phyloP scores from a whole-genome alignment of 2,113 vertebrate genomes.

The Heteronetta atricapilla region DNA sequence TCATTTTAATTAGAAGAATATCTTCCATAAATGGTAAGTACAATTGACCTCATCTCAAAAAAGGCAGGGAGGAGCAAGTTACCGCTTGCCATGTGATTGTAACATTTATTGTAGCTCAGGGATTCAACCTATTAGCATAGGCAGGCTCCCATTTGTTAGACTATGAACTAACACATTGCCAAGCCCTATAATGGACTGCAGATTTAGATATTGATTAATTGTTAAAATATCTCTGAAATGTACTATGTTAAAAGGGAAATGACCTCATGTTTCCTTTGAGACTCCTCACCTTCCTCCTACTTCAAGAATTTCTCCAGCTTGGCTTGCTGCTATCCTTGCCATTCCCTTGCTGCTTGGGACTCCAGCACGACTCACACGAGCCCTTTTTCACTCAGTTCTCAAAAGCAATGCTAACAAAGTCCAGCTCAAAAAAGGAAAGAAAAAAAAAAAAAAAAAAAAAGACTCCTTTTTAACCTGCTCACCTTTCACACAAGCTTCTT shows the following conservation, averaged over 20 bases:
- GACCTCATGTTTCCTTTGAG: conserved; percentile 26
- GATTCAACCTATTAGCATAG: neutral
- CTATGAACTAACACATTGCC: neutral
- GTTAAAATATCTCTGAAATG: conserved; percentile 41
- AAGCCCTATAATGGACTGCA: neutral
- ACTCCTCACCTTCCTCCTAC: conserved; percentile 17
- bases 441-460: accelerated
- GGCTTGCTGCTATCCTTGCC: neutral
- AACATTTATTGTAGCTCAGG: neutral
- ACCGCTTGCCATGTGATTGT: neutral
- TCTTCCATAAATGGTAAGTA: neutral
- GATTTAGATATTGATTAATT: conserved; percentile 27
- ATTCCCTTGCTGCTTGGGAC: neutral
- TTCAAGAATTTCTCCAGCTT: neutral
- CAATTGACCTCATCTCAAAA: neutral
- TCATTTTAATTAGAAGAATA: neutral
- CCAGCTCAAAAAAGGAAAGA: neutral
- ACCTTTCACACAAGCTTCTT: neutral
- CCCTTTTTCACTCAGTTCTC: neutral
- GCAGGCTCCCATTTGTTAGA: neutral
- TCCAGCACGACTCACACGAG: neutral
- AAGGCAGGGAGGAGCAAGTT: neutral
- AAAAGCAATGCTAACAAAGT: neutral
- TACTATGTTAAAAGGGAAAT: conserved; percentile 1
- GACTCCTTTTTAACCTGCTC: neutral